Conservation (phyloP, 2,888 invertebrate genomes). For the Halocaridina rubra region DNA sequence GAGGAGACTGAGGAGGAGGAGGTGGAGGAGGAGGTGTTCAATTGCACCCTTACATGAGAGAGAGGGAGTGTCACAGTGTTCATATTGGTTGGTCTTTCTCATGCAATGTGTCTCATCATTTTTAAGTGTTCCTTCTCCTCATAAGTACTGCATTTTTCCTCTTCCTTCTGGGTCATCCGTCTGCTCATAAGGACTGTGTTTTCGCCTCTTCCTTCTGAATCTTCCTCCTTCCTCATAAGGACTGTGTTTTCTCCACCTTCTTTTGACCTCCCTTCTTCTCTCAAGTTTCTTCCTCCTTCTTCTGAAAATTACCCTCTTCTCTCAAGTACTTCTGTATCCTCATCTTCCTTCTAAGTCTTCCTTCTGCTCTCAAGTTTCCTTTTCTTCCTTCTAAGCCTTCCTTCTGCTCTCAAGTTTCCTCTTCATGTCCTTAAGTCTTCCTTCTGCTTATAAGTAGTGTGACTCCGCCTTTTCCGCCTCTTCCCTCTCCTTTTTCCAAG, state of each 20-base stretch:
- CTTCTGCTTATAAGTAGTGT: constrained; percentile 21
- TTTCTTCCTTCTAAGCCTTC: constrained; percentile 1
- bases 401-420: constrained; percentile 11
- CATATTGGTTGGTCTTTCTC: neutral
- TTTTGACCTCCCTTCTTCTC: no score
- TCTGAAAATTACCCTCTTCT: no score
- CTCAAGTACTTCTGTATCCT: neutral
- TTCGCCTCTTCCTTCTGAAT: constrained; percentile 20
- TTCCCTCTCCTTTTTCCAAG: neutral
- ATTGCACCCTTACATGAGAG: neutral
- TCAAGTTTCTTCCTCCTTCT: no score
- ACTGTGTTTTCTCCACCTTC: no score
- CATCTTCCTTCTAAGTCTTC: constrained; percentile 1
- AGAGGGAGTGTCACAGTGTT: neutral
- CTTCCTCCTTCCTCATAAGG: no score
- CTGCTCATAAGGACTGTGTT: neutral
- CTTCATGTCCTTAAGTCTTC: neutral
- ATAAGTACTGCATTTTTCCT: neutral
- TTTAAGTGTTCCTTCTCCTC: no score
- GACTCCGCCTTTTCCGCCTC: constrained; percentile 17
- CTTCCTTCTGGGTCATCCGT: neutral
- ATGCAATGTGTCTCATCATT: no score
- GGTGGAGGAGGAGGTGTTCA: neutral
- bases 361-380: constrained; percentile 11
- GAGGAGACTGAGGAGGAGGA: neutral